Base-by-base conservation (phyloP, 2,797 vertebrate species). In the Tragelaphus oryx region DNA sequence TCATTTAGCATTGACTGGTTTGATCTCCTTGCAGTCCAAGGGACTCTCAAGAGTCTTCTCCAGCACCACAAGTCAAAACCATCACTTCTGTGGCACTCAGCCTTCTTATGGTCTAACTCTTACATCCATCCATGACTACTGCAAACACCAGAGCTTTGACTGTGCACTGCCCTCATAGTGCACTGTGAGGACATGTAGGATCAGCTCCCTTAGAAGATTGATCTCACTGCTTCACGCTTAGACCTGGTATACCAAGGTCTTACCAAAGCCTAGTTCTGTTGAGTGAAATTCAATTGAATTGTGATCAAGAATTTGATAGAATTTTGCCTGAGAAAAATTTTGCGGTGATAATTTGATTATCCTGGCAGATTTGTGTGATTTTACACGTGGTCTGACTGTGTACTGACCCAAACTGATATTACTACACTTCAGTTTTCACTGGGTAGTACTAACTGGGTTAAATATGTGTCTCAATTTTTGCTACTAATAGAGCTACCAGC, bases 301-400 rank as follows among this genome's bases (percentile, higher is more conserved):
- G 91, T 80, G 33, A 46, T 91, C 16, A 68, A 86, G 41, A 86
- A 71, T 83, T 74, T 33, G 78, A 79, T 57, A 59, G 81, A 60
- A 55, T 95, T 93, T 95, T 90, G 28, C 48, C 14, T 22, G 71
- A 85, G 80, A 92, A 84, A 83, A 76, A 54, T 59, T 46, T 86
- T 86, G 50, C n/a, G 52, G 16, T 59, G 71, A 18, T 81, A 75
- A n/a, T 84, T 95, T 89, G 87, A 92, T 54, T 52, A 20, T 44
- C 26, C 20, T 11, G 71, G 60, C 76, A 24, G 37, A 92, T 33
- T 4, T 5, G 24, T 20, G 11, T 87, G 68, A 75, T 59, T 85
- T 74, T 89, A 30, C 26, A 52, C 50, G 6, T 52, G 41, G 30
- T 62, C 55, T 48, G 46, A 50, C 28, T 68, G 24, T 86, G 33